Percentiles rank a stretch among this genome's conserved stretches.
These are phyloP conservation scores for Phaedon cochleariae DNA, from an alignment of 2,888 invertebrate species.

Conservation along the genomic window DNA sequence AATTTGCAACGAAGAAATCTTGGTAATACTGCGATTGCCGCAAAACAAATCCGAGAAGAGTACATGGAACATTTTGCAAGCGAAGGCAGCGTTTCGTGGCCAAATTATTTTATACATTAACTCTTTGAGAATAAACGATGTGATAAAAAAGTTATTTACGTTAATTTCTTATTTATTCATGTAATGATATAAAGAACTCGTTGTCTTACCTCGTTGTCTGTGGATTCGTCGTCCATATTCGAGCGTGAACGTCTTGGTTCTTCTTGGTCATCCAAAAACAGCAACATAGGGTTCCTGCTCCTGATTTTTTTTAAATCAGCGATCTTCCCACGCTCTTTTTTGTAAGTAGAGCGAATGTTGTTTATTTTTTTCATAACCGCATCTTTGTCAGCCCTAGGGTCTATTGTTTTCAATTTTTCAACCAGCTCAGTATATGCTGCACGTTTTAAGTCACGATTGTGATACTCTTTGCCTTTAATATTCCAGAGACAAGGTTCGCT, in stretches of 20 bases:
- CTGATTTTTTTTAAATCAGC: conserved; percentile 21
- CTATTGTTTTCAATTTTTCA: conserved; percentile 35
- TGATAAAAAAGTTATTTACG: neutral
- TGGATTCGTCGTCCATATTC: too few relatives aligned
- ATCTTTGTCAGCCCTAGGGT: conserved; percentile 30
- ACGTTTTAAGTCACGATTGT: conserved; percentile 38
- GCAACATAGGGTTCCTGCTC: conserved; percentile 12
- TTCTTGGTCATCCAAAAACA: conserved; percentile 23
- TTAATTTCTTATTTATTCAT: neutral
- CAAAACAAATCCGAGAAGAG: neutral
- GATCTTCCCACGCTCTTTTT: conserved; percentile 41
- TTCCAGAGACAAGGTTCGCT: conserved; percentile 37
- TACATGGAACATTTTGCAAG: neutral
- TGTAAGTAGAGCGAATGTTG: conserved; percentile 37
- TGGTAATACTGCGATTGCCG: neutral
- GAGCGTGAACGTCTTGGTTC: too few relatives aligned
- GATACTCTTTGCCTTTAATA: conserved; percentile 42
- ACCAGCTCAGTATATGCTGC: conserved; percentile 36
- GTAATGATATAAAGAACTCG: conserved; percentile 15
- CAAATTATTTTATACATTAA: neutral
- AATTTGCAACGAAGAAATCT: neutral
- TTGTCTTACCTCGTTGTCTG: too few relatives aligned
- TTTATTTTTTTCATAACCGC: conserved; percentile 44
- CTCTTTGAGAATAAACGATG: neutral
- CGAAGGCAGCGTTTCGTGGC: conserved; percentile 3